Base-by-base conservation (phyloP, 2,888 invertebrate genomes). In the Myathropa florea region DNA sequence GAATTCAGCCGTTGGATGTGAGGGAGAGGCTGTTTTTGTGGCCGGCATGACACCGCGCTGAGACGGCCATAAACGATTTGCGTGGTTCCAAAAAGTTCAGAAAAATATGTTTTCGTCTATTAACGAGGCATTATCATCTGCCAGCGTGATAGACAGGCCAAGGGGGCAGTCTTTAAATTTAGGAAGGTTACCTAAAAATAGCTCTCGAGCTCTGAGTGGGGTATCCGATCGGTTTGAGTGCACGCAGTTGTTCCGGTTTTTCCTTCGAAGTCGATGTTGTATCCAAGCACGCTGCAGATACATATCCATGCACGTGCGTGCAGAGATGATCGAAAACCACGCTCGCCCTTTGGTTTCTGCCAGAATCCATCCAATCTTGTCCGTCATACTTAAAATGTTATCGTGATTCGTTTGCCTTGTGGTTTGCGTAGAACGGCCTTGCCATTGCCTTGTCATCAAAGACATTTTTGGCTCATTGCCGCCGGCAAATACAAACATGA, bases 391-490 rank as follows among this genome's bases (percentile, higher is more conserved):
- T 2, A 3, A 23, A 21, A n/a, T 57, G 23, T 23, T 57, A 57
- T 57, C 57, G 14, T 12, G 33, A 33, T 12, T 0, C 30, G 30
- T 30, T 30, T 4, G 57, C 3, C 57, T 24, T 23, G 12, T 12
- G 24, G 24, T 57, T 24, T 24, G 23, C 71, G 59, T 59, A 79
- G 46, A 53, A 65, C 71, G 79, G 28, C 72, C 72, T 72, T 72
- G 71, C 60, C 46, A 71, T 61, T 61, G 39, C 57, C 78, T 64
- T 78, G 79, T 46, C 59, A 71, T 64, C 70, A 77, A 77, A 70
- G 77, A 39, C 26, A 18, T 53, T 59, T 61, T 77, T 61, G 77
- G 33, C 77, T 26, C 63, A 55, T 46, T 70, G 55, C 61, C 61
- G 53, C 33, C n/a, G 12, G 57, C 59, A 21, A 21, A 3, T 36